A percentile compares a stretch with the other conserved stretches of the same genome.
These are phyloP conservation scores for Belgica antarctica DNA, from an alignment of 2,888 invertebrate genomes.

Conservation along the genomic window DNA sequence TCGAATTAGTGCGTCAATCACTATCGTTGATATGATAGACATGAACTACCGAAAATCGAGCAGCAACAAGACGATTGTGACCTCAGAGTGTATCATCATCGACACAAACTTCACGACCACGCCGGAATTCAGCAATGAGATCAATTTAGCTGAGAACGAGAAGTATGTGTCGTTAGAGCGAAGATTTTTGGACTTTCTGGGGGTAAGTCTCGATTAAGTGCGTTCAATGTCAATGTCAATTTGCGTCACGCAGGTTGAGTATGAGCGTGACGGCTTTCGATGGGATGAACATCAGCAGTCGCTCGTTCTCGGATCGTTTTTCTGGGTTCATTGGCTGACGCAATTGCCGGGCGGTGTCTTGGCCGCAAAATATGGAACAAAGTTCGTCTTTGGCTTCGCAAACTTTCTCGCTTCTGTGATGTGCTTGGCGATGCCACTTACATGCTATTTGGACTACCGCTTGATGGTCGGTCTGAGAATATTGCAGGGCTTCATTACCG, in stretches of 20 bases:
- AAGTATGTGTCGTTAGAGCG: slow-evolving; percentile 29
- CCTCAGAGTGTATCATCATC: slow-evolving; percentile 1
- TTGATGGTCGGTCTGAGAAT: slow-evolving; percentile 62
- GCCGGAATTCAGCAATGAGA: background rate
- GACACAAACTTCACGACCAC: background rate
- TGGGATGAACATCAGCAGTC: slow-evolving; percentile 69
- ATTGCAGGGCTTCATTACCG: slow-evolving; percentile 68
- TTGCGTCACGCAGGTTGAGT: slow-evolving; percentile 16
- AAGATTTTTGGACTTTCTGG: slow-evolving; percentile 33
- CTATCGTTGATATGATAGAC: slow-evolving; percentile 65
- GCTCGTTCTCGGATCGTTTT: slow-evolving; percentile 65
- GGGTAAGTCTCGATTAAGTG: slow-evolving; percentile 8
- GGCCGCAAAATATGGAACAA: slow-evolving; percentile 68
- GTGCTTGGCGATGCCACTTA: slow-evolving; percentile 66
- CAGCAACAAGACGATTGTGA: background rate
- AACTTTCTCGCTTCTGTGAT: slow-evolving; percentile 64
- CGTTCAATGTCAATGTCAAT: background rate
- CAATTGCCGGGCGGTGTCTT: slow-evolving; percentile 72
- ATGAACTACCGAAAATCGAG: slow-evolving; percentile 10
- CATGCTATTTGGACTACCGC: slow-evolving; percentile 60
- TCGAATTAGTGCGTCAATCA: slow-evolving; percentile 65
- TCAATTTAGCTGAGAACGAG: background rate
- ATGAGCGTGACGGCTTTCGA: slow-evolving; percentile 53
- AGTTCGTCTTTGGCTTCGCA: slow-evolving; percentile 66
- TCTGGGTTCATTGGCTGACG: slow-evolving; percentile 69